Evolutionary conservation across 1,140 invertebrate genomes (phyloP), one percentile per base, ranked within the genome.

Genomic region (Panagrolaimus sp.): DNA sequence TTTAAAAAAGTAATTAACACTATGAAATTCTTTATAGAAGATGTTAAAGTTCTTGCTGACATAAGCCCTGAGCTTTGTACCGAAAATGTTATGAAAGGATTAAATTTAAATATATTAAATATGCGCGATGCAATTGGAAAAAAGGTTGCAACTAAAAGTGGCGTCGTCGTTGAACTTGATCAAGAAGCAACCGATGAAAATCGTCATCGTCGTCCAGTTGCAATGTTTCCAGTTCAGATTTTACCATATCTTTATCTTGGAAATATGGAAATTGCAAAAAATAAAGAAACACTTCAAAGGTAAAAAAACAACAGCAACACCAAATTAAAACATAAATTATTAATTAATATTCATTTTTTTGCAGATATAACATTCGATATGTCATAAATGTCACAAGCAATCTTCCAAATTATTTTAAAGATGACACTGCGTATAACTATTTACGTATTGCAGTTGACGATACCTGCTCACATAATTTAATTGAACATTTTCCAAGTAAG

Each of bases 371-470:
- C 78, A 96, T 96, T 43, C 87, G 91, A 86, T 95, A 95, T 83
- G 91, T 96, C 78, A 86, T 96, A 66, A 96, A 96, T 84, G 93
- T 96, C 68, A 96, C 93, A 62, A 90, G 91, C 14, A 91, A 96
- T 86, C 87, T 96, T 83, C 92, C 92, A 67, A 96, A 96, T 85
- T 90, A 91, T 66, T 96, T 96, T 83, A 92, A 96, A 84, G 77
- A 80, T 8, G 87, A 91, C 75, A 86, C 87, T 67, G 88, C 88
- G 76, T 93, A 95, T 84, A 91, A 91, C 84, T 96, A 96, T 86
- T 89, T 95, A 87, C 91, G 95, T 86, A 96, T 96, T 84, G 92
- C 93, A 46, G 95, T 96, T 78, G 90, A 91, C 27, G 93, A 96
- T 85, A 72, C 94, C 83, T 92, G 91, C 89, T 93, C 91, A 79